These are phyloP conservation scores for Poeciliopsis turrubarensis DNA, from an alignment of 2,113 vertebrate genomes.

Conservation along the genomic window DNA sequence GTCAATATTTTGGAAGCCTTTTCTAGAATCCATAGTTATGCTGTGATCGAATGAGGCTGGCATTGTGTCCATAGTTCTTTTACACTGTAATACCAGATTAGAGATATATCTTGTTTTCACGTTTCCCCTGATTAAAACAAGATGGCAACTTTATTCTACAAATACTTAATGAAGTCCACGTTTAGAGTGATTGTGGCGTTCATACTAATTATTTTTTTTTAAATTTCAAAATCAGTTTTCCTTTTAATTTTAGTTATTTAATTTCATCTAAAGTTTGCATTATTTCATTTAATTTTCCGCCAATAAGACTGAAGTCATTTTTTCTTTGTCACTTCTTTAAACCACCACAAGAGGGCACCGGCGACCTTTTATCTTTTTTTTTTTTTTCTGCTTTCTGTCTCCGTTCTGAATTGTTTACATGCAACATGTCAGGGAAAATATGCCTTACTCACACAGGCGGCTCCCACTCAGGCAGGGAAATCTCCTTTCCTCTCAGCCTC, in stretches of 20 bases:
- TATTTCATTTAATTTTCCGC: background rate
- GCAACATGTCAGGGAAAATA: constrained; percentile 26
- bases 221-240: background rate
- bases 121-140: background rate
- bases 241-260: background rate
- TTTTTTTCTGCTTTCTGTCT: constrained; percentile 5
- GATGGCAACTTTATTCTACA: too few species aligned
- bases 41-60: background rate
- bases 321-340: constrained; percentile 1
- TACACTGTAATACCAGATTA: background rate
- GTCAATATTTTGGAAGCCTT: background rate
- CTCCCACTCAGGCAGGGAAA: constrained; percentile 4
- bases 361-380: constrained; percentile 40
- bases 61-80: background rate
- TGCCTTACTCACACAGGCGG: constrained; percentile 8
- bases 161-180: too few species aligned
- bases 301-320: background rate
- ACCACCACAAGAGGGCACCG: constrained; percentile 76
- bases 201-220: background rate
- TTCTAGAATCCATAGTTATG: background rate
- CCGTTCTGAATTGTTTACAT: constrained; percentile 33
- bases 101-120: background rate
- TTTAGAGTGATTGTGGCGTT: background rate
- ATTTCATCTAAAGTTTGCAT: background rate
- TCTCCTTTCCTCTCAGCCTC: background rate